A percentile compares a stretch with the other conserved stretches of the same genome.
Evolutionary conservation across 2,888 invertebrate species (phyloP).

Genomic region (Latheticus oryzae): DNA sequence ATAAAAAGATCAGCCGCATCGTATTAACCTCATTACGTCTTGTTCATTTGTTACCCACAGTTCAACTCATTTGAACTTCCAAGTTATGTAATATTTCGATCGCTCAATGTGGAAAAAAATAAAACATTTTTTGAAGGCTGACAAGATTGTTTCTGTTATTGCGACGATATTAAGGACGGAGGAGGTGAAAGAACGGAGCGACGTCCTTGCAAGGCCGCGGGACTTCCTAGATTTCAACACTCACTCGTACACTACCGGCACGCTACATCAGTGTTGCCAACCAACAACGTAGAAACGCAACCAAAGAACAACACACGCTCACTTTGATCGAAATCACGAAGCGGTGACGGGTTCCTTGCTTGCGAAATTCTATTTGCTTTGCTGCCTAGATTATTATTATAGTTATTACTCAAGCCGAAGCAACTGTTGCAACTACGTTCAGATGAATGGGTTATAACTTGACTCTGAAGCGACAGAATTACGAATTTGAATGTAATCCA

Average conservation of each 20-base stretch:
- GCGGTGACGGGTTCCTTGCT: conserved; percentile 39
- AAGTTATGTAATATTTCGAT: too few relatives aligned
- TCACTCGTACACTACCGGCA: conserved; percentile 36
- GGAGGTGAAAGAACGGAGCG: conserved; percentile 59
- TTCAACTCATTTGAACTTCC: too few relatives aligned
- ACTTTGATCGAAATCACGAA: conserved; percentile 28
- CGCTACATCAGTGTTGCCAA: conserved; percentile 34
- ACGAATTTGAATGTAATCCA: too few relatives aligned
- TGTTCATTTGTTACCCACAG: too few relatives aligned
- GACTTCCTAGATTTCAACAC: conserved; percentile 63
- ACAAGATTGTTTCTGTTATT: conserved; percentile 6
- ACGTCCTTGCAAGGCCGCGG: conserved; percentile 64
- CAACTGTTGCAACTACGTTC: conserved; percentile 36
- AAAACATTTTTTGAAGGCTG: conserved; percentile 12
- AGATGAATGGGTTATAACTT: conserved; percentile 40
- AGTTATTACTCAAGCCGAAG: conserved; percentile 37
- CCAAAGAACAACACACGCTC: conserved; percentile 22
- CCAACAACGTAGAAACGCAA: conserved; percentile 22
- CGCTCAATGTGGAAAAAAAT: too few relatives aligned
- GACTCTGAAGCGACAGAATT: too few relatives aligned
- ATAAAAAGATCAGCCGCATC: too few relatives aligned
- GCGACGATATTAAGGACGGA: conserved; percentile 33
- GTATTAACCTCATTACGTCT: too few relatives aligned
- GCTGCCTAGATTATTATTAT: conserved; percentile 38
- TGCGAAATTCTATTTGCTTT: conserved; percentile 39